These are phyloP conservation scores for Sarcophaga carnaria DNA, from an alignment of 2,888 invertebrate species.

Conservation along the genomic window DNA sequence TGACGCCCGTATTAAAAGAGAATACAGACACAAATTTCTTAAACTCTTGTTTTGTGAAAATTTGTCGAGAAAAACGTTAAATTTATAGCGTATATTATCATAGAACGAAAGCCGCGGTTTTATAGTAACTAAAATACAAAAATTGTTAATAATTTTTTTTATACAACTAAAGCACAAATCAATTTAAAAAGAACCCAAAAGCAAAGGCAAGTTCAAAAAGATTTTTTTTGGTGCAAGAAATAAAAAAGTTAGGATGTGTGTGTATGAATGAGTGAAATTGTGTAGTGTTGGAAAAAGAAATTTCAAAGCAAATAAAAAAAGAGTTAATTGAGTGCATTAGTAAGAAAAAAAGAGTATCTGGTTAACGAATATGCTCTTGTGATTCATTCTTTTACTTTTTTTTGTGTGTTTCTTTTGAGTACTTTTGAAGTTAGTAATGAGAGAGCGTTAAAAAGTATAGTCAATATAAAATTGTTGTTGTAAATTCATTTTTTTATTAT, in stretches of 20 bases:
- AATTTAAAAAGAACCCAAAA: conserved; percentile 11
- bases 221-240: conserved; percentile 51
- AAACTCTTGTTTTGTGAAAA: conserved; percentile 63
- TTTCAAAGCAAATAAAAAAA: conserved; percentile 26
- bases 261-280: conserved; percentile 37
- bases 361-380: conserved; percentile 54
- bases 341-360: conserved; percentile 17
- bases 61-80: conserved; percentile 52
- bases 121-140: conserved; percentile 55
- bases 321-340: conserved; percentile 51
- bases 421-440: conserved; percentile 57
- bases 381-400: conserved; percentile 55
- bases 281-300: conserved; percentile 14
- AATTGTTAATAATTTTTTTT: conserved; percentile 44
- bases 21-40: conserved; percentile 65
- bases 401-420: conserved; percentile 37
- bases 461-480: conserved; percentile 33
- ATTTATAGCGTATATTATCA: conserved; percentile 53
- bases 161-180: conserved; percentile 60
- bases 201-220: conserved; percentile 66
- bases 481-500: conserved; percentile 12
- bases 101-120: conserved; percentile 39
- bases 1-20: conserved; percentile 67
- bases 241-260: conserved; percentile 9
- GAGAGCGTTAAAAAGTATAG: conserved; percentile 30